Conservation (phyloP, 2,113 vertebrate species). For the Strix aluco region DNA sequence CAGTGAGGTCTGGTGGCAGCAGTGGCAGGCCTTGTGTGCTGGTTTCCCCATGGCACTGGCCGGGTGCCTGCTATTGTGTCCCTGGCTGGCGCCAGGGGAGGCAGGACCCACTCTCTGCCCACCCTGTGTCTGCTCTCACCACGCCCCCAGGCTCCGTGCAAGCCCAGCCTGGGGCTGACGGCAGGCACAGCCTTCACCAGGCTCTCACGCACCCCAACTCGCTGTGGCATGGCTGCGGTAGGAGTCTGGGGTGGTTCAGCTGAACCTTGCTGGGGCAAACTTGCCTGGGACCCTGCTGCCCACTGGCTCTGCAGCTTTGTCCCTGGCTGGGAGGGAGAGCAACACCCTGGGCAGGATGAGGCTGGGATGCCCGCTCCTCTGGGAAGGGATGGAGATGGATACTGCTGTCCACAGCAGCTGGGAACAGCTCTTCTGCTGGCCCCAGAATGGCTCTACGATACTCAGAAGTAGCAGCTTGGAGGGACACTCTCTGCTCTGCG, state of each 20-base stretch:
- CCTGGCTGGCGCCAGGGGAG: background rate
- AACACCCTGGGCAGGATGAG: background rate
- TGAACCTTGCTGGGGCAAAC: background rate
- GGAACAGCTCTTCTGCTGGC: background rate
- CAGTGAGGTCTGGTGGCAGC: background rate
- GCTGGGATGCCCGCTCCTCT: accelerated
- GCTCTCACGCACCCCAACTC: accelerated
- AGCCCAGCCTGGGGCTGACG: background rate
- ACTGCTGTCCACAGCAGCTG: background rate
- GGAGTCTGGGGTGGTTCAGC: background rate
- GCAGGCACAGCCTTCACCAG: background rate
- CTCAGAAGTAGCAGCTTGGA: background rate
- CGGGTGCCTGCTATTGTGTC: background rate
- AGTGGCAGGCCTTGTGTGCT: background rate
- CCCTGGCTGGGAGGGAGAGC: background rate
- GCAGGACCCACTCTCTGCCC: background rate
- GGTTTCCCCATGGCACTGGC: background rate
- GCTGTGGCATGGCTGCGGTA: accelerated
- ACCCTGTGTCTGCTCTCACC: accelerated
- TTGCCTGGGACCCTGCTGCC: background rate
- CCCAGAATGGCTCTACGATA: background rate
- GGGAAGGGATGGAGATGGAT: background rate
- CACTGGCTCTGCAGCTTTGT: background rate
- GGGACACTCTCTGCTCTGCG: background rate
- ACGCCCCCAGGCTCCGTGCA: accelerated